A percentile compares a stretch with the other conserved stretches of the same genome.
phyloP scores from a whole-genome alignment of 2,888 invertebrate species.

The Parapristionchus giblindavisi region DNA sequence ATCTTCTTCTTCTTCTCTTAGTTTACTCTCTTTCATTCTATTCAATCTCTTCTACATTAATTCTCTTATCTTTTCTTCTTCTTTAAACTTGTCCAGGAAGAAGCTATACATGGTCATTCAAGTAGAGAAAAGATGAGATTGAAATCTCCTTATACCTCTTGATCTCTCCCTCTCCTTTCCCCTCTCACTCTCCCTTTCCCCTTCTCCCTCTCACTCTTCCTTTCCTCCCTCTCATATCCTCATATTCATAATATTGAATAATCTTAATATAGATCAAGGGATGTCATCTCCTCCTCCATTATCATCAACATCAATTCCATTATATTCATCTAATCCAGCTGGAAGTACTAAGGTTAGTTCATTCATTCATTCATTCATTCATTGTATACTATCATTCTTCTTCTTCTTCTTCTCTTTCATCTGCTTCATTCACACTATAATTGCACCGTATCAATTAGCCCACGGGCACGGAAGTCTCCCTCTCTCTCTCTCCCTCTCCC shows the following conservation, averaged over 20 bases:
- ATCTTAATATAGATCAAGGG: conserved; percentile 10
- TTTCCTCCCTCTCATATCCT: neutral
- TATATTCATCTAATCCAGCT: neutral
- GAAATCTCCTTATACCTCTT: neutral
- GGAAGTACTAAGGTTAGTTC: conserved; percentile 7
- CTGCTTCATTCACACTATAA: no score
- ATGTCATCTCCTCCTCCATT: conserved; percentile 25
- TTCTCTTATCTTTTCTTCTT: no score
- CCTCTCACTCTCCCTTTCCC: neutral
- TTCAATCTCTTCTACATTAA: no score
- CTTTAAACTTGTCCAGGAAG: no score
- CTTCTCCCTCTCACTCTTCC: neutral
- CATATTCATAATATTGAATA: neutral
- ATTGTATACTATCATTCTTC: neutral
- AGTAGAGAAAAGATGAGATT: neutral
- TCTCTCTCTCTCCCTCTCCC: no score
- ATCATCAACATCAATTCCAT: conserved; percentile 17
- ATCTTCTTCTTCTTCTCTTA: no score
- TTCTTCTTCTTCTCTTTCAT: neutral
- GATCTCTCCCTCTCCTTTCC: conserved; percentile 23
- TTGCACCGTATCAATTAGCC: no score
- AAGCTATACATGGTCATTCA: neutral
- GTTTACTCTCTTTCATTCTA: no score
- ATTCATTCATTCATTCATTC: neutral
- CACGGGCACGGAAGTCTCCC: no score